Base-by-base conservation (phyloP, 2,888 invertebrate genomes). In the Himalopsyche tibetana region DNA sequence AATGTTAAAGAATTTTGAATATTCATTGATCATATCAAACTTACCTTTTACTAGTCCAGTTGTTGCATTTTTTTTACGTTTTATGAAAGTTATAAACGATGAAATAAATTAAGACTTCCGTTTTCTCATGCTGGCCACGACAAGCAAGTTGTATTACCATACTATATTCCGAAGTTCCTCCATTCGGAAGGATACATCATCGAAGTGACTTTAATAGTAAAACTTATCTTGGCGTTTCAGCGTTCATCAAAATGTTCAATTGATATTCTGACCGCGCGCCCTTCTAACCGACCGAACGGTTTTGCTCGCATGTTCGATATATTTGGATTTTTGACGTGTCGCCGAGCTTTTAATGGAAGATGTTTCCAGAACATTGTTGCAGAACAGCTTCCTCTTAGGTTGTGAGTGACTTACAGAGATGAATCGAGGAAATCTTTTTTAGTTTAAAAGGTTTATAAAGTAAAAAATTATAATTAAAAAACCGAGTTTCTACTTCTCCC, bases 251-350 rank as follows among this genome's bases (percentile, higher is more conserved):
- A 63, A 63, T 63, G 19, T 63, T 63, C 63, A 28, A 63, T 63
- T 63, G 63, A 63, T 63, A 63, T 63, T 63, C 63, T 63, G 63
- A 5, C n/a, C 63, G 19, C 63, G 63, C 19, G 63, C 19, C 4
- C 5, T 19, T 63, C 63, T 19, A n/a, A 63, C 63, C 63, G 63
- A 63, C 63, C 63, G 19, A 63, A 63, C 63, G 63, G 63, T 63
- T 63, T 63, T 63, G 63, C 63, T 28, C 63, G n/a, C 63, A 19
- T 63, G 19, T 63, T 63, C 63, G 63, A 63, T 63, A 63, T 63
- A 63, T 63, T 63, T 63, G 63, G 63, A 63, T 63, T 63, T 63
- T 63, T 63, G 19, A 63, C 63, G 63, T 63, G 63, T 63, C 63
- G 63, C 63, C 63, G 63, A 63, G 63, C 63, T 63, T 63, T 63